Evolutionary conservation across 2,113 vertebrate species (phyloP).

Genomic region (Neolamprologus variostigma): DNA sequence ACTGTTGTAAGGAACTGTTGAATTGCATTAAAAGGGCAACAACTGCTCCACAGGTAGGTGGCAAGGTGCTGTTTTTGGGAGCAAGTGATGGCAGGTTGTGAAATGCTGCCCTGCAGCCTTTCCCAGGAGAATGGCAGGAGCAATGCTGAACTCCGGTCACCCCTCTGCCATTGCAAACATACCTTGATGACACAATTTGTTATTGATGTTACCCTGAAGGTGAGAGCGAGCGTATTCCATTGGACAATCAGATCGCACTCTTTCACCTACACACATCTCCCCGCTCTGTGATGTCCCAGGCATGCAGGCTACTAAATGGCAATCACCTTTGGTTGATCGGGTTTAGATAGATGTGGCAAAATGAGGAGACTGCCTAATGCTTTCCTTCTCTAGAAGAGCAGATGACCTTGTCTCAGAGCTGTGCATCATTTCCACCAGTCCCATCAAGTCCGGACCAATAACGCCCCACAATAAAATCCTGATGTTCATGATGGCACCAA

Average conservation of each 20-base stretch:
- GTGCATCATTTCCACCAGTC: slow-evolving; percentile 28
- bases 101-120: slow-evolving; percentile 49
- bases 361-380: slow-evolving; percentile 1
- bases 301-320: slow-evolving; percentile 41
- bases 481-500: not conserved
- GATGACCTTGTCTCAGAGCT: slow-evolving; percentile 9
- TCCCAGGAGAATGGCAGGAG: slow-evolving; percentile 34
- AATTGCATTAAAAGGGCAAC: not conserved
- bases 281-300: not conserved
- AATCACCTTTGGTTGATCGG: slow-evolving; percentile 36
- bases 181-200: slow-evolving; percentile 58
- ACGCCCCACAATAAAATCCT: not conserved
- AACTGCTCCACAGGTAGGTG: slow-evolving; percentile 25
- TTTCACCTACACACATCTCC: not conserved
- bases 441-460: slow-evolving; percentile 15
- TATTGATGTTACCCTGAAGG: slow-evolving; percentile 67
- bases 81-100: slow-evolving; percentile 57
- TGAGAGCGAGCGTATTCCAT: slow-evolving; percentile 42
- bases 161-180: slow-evolving; percentile 57
- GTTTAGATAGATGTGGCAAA: slow-evolving; percentile 18
- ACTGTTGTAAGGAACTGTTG: not conserved
- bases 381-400: not conserved
- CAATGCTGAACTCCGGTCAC: slow-evolving; percentile 44
- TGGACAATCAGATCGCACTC: slow-evolving; percentile 27
- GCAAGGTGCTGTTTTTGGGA: slow-evolving; percentile 38